These are phyloP conservation scores for Ephydatia muelleri DNA, from an alignment of 37 sponge, comb jelly and placozoan species.

Conservation along the genomic window DNA sequence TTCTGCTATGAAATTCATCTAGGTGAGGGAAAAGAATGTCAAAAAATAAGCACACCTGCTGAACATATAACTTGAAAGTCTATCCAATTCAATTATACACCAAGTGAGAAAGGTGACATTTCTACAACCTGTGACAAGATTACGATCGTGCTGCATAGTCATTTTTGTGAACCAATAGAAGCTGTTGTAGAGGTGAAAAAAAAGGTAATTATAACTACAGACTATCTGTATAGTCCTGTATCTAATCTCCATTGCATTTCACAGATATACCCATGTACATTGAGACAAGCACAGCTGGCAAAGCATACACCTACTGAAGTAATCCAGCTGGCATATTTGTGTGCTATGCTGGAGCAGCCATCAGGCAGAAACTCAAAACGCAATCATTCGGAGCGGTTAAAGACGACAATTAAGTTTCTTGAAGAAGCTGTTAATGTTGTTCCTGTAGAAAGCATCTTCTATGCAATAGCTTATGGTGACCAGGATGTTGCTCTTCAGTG, in stretches of 20 bases:
- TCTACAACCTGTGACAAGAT: not conserved
- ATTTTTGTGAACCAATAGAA: constrained; percentile 19
- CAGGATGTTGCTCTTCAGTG: constrained; percentile 42
- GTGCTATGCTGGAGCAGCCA: constrained; percentile 58
- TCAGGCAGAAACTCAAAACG: not conserved
- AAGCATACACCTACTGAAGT: constrained; percentile 57
- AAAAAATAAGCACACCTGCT: not conserved
- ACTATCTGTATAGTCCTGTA: no score
- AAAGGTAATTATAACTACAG: no score
- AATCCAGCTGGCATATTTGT: constrained; percentile 40
- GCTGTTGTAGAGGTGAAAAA: constrained; percentile 4
- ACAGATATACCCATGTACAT: constrained; percentile 12
- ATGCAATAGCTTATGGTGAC: constrained; percentile 40
- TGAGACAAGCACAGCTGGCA: constrained; percentile 59
- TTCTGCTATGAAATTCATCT: constrained; percentile 37
- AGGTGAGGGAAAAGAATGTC: not conserved
- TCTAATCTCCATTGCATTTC: no score
- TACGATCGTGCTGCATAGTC: constrained; percentile 17
- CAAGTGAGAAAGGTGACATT: not conserved
- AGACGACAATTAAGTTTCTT: constrained; percentile 31
- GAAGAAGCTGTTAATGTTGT: constrained; percentile 63
- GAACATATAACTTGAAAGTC: constrained; percentile 12
- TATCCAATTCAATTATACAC: constrained; percentile 34
- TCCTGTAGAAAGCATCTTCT: constrained; percentile 63
- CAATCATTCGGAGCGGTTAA: constrained; percentile 18